Evolutionary conservation across 2,113 vertebrate genomes (phyloP), one percentile per base, ranked within the genome.

Genomic region (Eulemur macaco): DNA sequence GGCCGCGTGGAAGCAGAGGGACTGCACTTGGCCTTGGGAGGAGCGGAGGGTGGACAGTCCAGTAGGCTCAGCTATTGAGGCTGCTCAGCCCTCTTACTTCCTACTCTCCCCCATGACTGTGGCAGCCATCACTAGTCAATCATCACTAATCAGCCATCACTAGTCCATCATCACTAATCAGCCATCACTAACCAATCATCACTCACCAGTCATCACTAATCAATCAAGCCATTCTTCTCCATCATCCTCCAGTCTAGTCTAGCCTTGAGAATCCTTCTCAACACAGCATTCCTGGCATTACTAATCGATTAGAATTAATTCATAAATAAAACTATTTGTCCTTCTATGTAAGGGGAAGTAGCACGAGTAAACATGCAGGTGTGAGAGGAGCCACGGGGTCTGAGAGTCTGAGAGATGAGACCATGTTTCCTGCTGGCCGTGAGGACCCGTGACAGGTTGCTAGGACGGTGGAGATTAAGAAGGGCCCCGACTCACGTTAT

Each of bases 211-310:
- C 63, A 69, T 58, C 45, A 50, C 34, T 82, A 63, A 63, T 34
- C 58, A 25, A 25, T 64, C 68, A n/a, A 37, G 45, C 34, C 21
- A 71, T 64, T 29, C 15, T 52, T n/a, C 50, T 29, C 42, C 23
- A n/a, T 37, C 5, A 25, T 1, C 14, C 7, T 20, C 34, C 25
- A 39, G 39, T 86, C 47, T 47, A 56, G 2, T 29, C 39, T 45
- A 45, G 60, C 39, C 31, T 78, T 89, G 84, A 39, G 60, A 93
- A 68, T 47, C 31, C 80, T 86, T 66, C 81, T 89, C 50, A 66
- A 42, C 39, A 21, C 34, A 17, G 34, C n/a, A 10, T 69, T 92
- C 31, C 47, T 52, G 45, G 37, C 21, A 23, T 78, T 18, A 50
- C 31, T 9, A 45, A 6, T 31, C 15, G 8, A 5, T 91, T 63